Evolutionary conservation across 1,140 invertebrate species (phyloP), one percentile per base, ranked within the genome.

Genomic region (Brachionus calyciflorus): DNA sequence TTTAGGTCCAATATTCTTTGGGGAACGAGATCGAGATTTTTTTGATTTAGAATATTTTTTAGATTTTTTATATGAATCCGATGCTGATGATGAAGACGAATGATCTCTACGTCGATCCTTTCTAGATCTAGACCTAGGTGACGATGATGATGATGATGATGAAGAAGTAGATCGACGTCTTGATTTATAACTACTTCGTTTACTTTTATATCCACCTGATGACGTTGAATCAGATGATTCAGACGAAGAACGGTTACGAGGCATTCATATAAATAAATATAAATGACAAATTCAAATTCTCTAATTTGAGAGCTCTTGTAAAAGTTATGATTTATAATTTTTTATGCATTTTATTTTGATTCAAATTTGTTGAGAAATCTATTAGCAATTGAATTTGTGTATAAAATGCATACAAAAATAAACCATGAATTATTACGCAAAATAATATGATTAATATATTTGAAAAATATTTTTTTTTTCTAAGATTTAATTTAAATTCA

Each of bases 11-110:
- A n/a, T 14, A 12, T 63, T 37, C 40, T 9, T 63, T 0, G 57
- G 33, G 17, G 57, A 63, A 63, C 57, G 57, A 26, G 57, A 63
- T 19, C 37, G 57, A 17, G 21, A 28, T 28, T 57, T 57, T 57
- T 30, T 57, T 46, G 41, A 41, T 41, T 17, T 63, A 17, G 14
- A 12, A 24, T 37, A 65, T 65, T 65, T 65, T 46, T 44, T 44
- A 30, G 60, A 65, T 44, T 44, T 65, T 65, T 9, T 63, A 9
- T 9, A 17, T 10, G 57, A 63, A 19, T 63, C 37, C 14, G 7
- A n/a, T n/a, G n/a, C 24, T 44, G 60, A 65, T 7, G 60, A 65
- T 10, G 60, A 46, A 19, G 60, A 65, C 21, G 40, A 46, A 7
- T 37, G 33, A 37, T n/a, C n/a, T n/a, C n/a, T n/a, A n/a, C 33